A percentile compares a stretch with the other conserved stretches of the same genome.
phyloP scores from a whole-genome alignment of 2,113 vertebrate species.

The Myocastor coypus region DNA sequence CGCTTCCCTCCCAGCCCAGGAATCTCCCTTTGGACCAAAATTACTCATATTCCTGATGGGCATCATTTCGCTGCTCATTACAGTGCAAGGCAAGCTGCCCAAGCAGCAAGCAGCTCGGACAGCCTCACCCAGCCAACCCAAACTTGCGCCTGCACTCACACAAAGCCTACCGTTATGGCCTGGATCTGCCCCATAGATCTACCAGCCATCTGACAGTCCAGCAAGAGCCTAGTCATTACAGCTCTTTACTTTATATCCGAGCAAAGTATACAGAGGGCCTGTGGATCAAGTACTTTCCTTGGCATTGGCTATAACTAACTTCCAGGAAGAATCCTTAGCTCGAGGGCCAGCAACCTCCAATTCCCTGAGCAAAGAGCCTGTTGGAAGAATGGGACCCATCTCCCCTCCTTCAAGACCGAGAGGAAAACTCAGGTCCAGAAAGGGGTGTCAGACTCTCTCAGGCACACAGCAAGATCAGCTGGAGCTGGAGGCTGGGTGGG shows the following conservation, averaged over 20 bases:
- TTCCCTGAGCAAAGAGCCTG: neutral
- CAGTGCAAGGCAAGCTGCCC: neutral
- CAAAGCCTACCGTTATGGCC: neutral
- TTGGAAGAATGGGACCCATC: neutral
- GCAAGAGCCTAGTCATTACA: neutral
- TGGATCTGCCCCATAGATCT: neutral
- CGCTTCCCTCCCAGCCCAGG: neutral
- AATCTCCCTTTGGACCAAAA: neutral
- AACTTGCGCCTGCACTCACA: neutral
- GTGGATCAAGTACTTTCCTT: neutral
- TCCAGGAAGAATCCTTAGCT: neutral
- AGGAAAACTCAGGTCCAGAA: neutral
- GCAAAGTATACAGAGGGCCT: neutral
- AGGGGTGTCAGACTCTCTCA: neutral
- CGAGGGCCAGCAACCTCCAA: neutral
- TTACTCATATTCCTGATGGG: neutral
- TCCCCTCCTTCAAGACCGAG: neutral
- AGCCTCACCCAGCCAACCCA: neutral
- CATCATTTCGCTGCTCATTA: neutral
- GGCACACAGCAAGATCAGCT: neutral
- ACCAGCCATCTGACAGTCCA: neutral
- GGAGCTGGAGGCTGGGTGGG: neutral
- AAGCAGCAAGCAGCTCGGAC: neutral
- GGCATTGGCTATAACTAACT: neutral
- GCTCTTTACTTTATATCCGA: neutral